Percentiles rank a stretch among this genome's conserved stretches.
Evolutionary conservation across 1,140 invertebrate genomes (phyloP).

Genomic region (Sipha flava): DNA sequence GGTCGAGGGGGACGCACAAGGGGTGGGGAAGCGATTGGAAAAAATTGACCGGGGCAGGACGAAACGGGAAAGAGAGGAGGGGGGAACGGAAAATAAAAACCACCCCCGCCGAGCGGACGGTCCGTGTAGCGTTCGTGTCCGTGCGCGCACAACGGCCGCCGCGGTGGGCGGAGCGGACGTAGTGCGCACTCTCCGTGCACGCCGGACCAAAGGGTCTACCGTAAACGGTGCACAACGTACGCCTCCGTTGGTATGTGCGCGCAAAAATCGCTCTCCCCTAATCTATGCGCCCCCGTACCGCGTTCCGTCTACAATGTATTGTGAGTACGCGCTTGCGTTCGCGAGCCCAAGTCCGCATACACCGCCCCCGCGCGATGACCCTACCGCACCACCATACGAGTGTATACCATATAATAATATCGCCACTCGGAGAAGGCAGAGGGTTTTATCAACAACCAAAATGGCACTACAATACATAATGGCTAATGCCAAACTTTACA

Average conservation of each 20-base stretch:
- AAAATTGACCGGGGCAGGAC: too few species aligned
- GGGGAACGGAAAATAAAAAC: too few species aligned
- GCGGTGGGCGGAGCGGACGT: background rate
- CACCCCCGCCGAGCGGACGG: too few species aligned
- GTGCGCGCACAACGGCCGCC: background rate
- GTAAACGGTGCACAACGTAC: too few species aligned
- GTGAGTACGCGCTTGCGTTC: background rate
- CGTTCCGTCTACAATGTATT: background rate
- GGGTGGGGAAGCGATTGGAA: too few species aligned
- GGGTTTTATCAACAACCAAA: background rate
- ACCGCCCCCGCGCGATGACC: background rate
- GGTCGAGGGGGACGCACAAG: too few species aligned
- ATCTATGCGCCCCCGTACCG: background rate
- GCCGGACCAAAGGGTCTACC: too few species aligned
- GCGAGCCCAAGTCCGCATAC: background rate
- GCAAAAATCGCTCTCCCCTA: background rate
- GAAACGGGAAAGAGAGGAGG: too few species aligned
- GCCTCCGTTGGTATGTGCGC: background rate
- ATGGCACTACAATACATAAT: background rate
- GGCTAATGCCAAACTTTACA: slow-evolving; percentile 1
- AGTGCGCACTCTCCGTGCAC: background rate
- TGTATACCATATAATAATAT: too few species aligned
- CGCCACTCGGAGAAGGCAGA: background rate
- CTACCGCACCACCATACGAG: background rate
- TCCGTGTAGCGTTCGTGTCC: too few species aligned